Base-by-base conservation (phyloP, 2,113 vertebrate genomes). In the Lepidothrix coronata region DNA sequence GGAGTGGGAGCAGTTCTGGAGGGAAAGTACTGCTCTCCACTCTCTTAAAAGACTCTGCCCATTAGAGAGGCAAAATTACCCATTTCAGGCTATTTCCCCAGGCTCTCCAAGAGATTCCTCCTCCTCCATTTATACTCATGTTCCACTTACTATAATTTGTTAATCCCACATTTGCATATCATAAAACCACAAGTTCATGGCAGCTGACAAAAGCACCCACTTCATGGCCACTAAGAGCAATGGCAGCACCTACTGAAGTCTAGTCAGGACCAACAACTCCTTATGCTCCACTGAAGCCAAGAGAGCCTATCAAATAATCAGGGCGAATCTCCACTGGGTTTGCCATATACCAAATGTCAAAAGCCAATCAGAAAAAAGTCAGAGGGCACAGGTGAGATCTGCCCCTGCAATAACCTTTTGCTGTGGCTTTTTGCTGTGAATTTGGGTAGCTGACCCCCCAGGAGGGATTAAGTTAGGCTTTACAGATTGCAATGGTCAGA, bases 351-450 rank as follows among this genome's bases (percentile, higher is more conserved):
- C 73, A 89, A 93, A 92, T 61, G 91, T 86, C 87, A 92, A 71
- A 95, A 89, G 80, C 63, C 2, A 0, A 84, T 18, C 7, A 12
- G 22, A 59, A 85, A 90, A 72, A 91, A 74, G 78, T 74, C 90
- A 74, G 79, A 88, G 63, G 24, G 75, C 81, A 71, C 72, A 93
- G 92, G 93, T 90, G 72, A 96, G 72, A 86, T 72, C 35, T 84
- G 88, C 44, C 65, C 71, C 65, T 7, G 6, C 0, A 41, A 88
- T 79, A 86, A 93, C 61, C 89, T 93, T 86, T 92, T 0, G 0
- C 83, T 55, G 68, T 18, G 55, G 65, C 46, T 84, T 93, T 84
- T 93, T 65, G 72, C 92, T 23, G 57, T 48, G 55, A 71, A 49
- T 61, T 71, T 55, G 65, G 82, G 82, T 11, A 80, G 55, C 33